A percentile compares a stretch with the other conserved stretches of the same genome.
Evolutionary conservation across 2,888 invertebrate species (phyloP).

Genomic region (Agapostemon virescens): DNA sequence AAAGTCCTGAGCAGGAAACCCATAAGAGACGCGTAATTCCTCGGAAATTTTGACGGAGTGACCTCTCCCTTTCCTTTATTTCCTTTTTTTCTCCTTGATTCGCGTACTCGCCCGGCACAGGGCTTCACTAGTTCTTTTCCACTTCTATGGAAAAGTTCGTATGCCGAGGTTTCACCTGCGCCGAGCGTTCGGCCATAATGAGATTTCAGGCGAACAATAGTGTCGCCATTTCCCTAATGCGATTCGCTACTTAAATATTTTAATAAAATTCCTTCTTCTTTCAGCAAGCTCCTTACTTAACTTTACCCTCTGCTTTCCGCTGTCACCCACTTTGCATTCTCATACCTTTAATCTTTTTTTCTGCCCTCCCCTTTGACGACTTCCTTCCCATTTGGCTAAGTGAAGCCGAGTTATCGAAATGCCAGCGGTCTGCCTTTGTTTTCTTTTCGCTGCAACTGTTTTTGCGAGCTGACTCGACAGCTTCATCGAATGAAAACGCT

Average conservation of each 20-base stretch:
- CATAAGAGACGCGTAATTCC: slow-evolving; percentile 43
- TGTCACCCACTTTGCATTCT: slow-evolving; percentile 57
- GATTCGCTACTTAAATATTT: slow-evolving; percentile 76
- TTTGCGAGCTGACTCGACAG: background rate
- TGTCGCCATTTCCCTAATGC: slow-evolving; percentile 74
- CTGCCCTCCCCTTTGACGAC: slow-evolving; percentile 33
- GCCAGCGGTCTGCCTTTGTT: slow-evolving; percentile 34
- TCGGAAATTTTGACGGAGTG: slow-evolving; percentile 54
- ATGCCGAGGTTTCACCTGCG: slow-evolving; percentile 59
- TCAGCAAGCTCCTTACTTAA: slow-evolving; percentile 65
- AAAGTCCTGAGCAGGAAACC: slow-evolving; percentile 30
- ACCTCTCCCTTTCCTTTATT: slow-evolving; percentile 18
- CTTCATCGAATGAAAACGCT: background rate
- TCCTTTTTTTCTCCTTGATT: background rate
- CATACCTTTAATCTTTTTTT: slow-evolving; percentile 49
- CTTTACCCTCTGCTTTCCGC: slow-evolving; percentile 49
- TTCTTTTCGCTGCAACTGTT: slow-evolving; percentile 17
- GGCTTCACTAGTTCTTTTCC: slow-evolving; percentile 51
- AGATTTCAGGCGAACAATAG: slow-evolving; percentile 74
- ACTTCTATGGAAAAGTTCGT: slow-evolving; percentile 65
- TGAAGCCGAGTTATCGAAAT: slow-evolving; percentile 58
- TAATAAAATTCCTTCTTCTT: slow-evolving; percentile 72
- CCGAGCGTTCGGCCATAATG: slow-evolving; percentile 64
- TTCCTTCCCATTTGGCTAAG: slow-evolving; percentile 57
- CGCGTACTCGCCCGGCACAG: background rate